Evolutionary conservation across 2,888 invertebrate genomes (phyloP).

Genomic region (Chesias legatella): DNA sequence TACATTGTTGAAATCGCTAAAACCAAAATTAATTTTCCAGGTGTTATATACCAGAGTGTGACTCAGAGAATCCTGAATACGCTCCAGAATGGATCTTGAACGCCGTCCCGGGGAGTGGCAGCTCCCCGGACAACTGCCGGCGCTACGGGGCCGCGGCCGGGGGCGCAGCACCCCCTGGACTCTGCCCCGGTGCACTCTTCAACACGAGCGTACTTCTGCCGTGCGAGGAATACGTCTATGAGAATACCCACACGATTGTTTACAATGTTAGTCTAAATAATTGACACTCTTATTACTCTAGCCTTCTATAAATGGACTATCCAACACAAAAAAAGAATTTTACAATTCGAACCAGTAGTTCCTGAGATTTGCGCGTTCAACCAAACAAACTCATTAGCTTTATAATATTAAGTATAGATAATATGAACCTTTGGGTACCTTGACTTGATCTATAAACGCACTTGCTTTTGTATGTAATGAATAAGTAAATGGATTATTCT

Average conservation of each 20-base stretch:
- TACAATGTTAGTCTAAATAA: constrained; percentile 52
- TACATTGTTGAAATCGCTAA: too few relatives aligned
- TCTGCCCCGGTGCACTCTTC: constrained; percentile 53
- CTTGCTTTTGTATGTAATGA: too few relatives aligned
- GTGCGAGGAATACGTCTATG: constrained; percentile 53
- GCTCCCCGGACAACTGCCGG: constrained; percentile 62
- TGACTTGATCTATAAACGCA: too few relatives aligned
- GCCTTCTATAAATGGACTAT: too few relatives aligned
- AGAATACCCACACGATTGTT: constrained; percentile 53
- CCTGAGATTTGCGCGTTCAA: too few relatives aligned
- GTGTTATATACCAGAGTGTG: constrained; percentile 36
- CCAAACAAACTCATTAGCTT: too few relatives aligned
- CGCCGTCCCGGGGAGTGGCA: constrained; percentile 26
- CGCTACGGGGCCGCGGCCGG: constrained; percentile 45
- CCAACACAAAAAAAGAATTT: too few relatives aligned
- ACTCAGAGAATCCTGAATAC: constrained; percentile 11
- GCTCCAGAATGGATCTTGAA: constrained; percentile 2
- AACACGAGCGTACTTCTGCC: constrained; percentile 29
- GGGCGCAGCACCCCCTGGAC: constrained; percentile 8
- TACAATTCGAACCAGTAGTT: too few relatives aligned
- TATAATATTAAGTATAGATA: too few relatives aligned
- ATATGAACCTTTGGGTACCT: too few relatives aligned
- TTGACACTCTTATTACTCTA: too few relatives aligned
- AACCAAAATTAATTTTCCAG: neutral
- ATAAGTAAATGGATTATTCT: too few relatives aligned